phyloP scores from a whole-genome alignment of 2,888 invertebrate species.

The Eubasilissa splendida region DNA sequence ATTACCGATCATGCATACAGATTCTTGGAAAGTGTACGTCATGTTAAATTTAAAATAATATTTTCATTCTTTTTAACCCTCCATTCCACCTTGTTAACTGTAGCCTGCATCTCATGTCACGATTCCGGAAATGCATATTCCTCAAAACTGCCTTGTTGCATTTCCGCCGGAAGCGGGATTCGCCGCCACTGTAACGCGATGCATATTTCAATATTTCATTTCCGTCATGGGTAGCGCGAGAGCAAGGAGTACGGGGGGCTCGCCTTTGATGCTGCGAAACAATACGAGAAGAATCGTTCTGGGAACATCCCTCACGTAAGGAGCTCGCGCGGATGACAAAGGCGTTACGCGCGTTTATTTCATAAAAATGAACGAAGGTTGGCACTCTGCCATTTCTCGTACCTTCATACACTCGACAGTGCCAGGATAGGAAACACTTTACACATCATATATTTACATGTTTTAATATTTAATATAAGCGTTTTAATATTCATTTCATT shows the following conservation, averaged over 20 bases:
- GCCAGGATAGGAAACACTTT: not conserved
- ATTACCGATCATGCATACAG: not conserved
- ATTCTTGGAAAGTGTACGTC: no score
- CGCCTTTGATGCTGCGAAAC: slow-evolving; percentile 55
- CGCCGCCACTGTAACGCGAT: slow-evolving; percentile 46
- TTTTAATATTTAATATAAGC: no score
- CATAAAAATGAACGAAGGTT: slow-evolving; percentile 25
- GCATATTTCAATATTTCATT: slow-evolving; percentile 58
- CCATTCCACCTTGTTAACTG: not conserved
- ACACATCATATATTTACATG: no score
- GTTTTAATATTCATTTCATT: no score
- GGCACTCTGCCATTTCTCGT: slow-evolving; percentile 17
- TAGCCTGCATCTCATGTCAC: slow-evolving; percentile 18
- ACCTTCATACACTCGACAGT: not conserved
- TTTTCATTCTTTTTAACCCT: no score
- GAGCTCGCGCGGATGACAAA: slow-evolving; percentile 25
- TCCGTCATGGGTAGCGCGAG: slow-evolving; percentile 29
- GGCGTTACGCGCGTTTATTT: slow-evolving; percentile 35
- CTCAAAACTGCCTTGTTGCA: slow-evolving; percentile 38
- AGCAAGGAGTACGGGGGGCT: not conserved
- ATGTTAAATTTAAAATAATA: no score
- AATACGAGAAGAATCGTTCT: slow-evolving; percentile 53
- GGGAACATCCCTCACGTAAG: slow-evolving; percentile 38
- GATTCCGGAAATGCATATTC: slow-evolving; percentile 34
- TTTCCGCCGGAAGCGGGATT: slow-evolving; percentile 28